These are phyloP conservation scores for Karalla daura DNA, from an alignment of 2,797 vertebrate species.

Conservation along the genomic window DNA sequence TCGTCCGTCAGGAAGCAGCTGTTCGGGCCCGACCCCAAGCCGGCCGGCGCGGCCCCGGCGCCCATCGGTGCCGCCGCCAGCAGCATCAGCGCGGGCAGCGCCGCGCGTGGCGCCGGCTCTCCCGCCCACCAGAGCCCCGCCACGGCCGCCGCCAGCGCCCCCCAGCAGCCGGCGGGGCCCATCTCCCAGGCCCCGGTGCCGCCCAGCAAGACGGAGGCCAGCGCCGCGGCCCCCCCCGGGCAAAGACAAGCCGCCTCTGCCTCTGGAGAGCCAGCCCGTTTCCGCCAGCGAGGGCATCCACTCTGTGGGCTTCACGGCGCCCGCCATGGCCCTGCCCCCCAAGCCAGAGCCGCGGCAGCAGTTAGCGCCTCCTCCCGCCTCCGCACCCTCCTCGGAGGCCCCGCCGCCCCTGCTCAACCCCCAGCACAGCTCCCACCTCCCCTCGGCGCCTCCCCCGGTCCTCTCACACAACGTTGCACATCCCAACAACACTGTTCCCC, in stretches of 20 bases:
- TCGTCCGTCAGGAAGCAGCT: constrained; percentile 96
- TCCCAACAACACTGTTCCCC: constrained; percentile 93
- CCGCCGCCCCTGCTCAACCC: constrained; percentile 79
- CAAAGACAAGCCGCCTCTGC: constrained; percentile 87
- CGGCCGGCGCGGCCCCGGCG: constrained; percentile 73
- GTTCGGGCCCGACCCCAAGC: constrained; percentile 91
- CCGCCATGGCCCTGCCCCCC: constrained; percentile 78
- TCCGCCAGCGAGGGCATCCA: constrained; percentile 78
- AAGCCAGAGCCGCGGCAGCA: constrained; percentile 83
- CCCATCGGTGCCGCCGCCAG: constrained; percentile 80
- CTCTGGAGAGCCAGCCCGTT: constrained; percentile 68
- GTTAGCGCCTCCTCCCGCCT: constrained; percentile 84
- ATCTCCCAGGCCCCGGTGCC: constrained; percentile 80
- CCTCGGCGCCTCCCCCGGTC: constrained; percentile 76
- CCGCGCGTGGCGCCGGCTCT: constrained; percentile 74
- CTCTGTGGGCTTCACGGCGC: constrained; percentile 78
- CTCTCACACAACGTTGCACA: constrained; percentile 87
- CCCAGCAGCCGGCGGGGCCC: constrained; percentile 82
- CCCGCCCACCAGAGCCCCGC: constrained; percentile 84
- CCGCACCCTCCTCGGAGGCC: constrained; percentile 85
- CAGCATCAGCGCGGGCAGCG: constrained; percentile 63
- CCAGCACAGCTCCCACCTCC: constrained; percentile 82
- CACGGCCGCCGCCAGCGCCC: constrained; percentile 78
- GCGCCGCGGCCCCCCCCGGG: constrained; percentile 76
- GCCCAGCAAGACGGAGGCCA: constrained; percentile 86